These are phyloP conservation scores for Canis aureus DNA, from an alignment of 2,113 vertebrate genomes.

Conservation along the genomic window DNA sequence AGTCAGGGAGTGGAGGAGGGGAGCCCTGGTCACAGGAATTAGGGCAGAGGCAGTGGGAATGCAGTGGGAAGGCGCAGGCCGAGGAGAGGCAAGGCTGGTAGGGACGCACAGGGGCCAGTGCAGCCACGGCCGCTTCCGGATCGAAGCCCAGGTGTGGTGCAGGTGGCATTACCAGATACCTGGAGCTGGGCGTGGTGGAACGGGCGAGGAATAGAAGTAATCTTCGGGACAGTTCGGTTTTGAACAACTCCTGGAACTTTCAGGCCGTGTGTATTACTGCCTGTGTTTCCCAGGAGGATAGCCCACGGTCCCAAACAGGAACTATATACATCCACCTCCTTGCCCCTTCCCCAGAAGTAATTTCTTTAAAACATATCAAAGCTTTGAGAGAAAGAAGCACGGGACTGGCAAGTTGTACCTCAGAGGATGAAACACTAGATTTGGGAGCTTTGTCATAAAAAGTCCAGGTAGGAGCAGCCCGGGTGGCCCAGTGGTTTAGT, in stretches of 20 bases:
- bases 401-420: background rate
- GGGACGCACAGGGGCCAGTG: no score
- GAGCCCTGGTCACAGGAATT: background rate
- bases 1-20: background rate
- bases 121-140: no score
- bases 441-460: background rate
- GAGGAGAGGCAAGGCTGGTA: background rate
- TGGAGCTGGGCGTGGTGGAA: background rate
- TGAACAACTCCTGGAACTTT: background rate
- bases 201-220: background rate
- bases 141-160: no score
- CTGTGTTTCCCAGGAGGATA: background rate
- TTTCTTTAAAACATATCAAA: background rate
- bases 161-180: background rate
- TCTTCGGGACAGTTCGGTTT: background rate
- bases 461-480: background rate
- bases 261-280: background rate
- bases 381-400: background rate
- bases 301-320: background rate
- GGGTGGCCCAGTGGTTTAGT: background rate
- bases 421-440: background rate
- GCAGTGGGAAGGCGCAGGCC: background rate
- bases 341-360: background rate
- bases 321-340: background rate
- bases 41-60: background rate